Base-by-base conservation (phyloP, 1,140 invertebrate species). In the Centruroides vittatus region DNA sequence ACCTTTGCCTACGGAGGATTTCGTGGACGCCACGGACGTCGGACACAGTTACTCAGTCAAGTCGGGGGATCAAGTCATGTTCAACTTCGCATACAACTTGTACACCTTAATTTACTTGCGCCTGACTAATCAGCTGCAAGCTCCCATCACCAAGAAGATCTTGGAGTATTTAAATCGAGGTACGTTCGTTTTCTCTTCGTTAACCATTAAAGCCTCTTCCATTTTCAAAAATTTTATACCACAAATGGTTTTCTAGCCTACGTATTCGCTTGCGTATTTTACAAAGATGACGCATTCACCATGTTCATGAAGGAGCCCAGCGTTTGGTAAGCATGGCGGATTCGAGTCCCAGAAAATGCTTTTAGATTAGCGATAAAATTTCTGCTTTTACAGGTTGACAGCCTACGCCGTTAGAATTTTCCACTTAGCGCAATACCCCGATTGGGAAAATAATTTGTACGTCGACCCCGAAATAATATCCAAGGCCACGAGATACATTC, bases 21-120 rank as follows among this genome's bases (percentile, higher is more conserved):
- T 53, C 11, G 47, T 67, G 0, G 59, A 54, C 6, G 41, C 61
- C 2, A 54, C 34, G 7, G 63, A 65, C 47, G 54, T 68, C 7
- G 53, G 53, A 13, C 13, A 62, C 1, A 61, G 61, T 0, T 55
- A 55, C 2, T 35, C 63, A 1, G 66, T 66, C 3, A 66, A 68
- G 52, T 68, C 67, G 4, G 66, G 66, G 0, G 67, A 68, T 5
- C 60, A 65, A 8, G 58, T 65, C 35, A 68, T 81, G 49, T 84
- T 81, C 69, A 81, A 82, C 68, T 79, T 84, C 63, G 80, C 76
- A 3, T 76, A 76, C 57, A 82, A 80, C 68, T 66, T 83, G 4
- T 76, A 78, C 68, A 79, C 76, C 5, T 70, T 84, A 9, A 76
- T 77, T 66, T 84, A 83, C 67, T 73, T 82, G 51, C 73, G 81